Evolutionary conservation across 2,797 vertebrate genomes (phyloP), one percentile per base, ranked within the genome.

Genomic region (Leptatherina wallacei): DNA sequence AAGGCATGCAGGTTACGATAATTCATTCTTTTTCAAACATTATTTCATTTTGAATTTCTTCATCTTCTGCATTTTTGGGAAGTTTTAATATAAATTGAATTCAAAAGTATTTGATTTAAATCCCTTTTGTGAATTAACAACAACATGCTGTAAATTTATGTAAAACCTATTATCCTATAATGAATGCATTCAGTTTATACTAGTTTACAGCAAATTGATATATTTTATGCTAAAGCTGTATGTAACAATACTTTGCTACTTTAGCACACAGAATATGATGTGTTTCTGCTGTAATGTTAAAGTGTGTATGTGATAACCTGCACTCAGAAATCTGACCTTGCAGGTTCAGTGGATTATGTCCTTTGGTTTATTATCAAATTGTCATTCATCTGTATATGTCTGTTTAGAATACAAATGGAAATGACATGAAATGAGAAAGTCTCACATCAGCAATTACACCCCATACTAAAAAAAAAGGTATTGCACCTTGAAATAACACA

Each of bases 401-500:
- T 55, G 27, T 61, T 64, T 40, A 1, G 35, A 9, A 33, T 47
- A 27, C 12, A 62, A 20, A 57, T 10, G 2, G 51, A 56, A 75
- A 52, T 60, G 8, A 63, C 44, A 68, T 47, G 12, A 58, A 24
- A 30, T n/a, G 29, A 61, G 1, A 73, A 76, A 62, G 13, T n/a
- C 27, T 29, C 44, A 51, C 56, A 3, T 81, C 49, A 30, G 55
- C 47, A 20, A 1, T 36, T 69, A 71, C 24, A 30, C 71, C 55
- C 33, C 64, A n/a, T 65, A 66, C 47, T 58, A 3, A 32, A 32
- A 32, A 32, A 80, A 63, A 72, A 75, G 65, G 63, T 68, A 61
- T 59, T 58, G 54, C 42, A 69, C 33, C 30, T 64, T 56, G 69
- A 20, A 75, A 66, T 81, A 88, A 47, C 66, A 73, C 71, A 75